Conservation (phyloP, 2,888 invertebrate species). For the Malacosoma neustria region DNA sequence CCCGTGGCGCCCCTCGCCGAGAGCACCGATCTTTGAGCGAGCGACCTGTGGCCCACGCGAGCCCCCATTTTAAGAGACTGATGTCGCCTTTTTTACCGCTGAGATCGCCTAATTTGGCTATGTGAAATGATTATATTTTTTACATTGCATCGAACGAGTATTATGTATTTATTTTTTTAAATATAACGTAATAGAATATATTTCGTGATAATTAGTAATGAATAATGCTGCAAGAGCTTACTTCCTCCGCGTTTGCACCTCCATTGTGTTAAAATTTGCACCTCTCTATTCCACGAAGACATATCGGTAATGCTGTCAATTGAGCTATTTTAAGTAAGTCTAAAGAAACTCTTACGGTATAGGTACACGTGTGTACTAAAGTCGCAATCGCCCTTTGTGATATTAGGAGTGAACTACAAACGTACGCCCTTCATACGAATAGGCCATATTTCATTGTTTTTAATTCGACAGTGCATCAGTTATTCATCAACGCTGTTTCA, state of each 20-base stretch:
- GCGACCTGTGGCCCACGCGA: slow-evolving; percentile 5
- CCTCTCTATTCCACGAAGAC: slow-evolving; percentile 34
- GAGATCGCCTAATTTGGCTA: slow-evolving; percentile 15
- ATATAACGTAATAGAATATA: slow-evolving; percentile 26
- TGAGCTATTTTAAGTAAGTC: slow-evolving; percentile 36
- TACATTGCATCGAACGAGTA: slow-evolving; percentile 43
- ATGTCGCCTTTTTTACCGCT: slow-evolving; percentile 22
- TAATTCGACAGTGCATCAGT: slow-evolving; percentile 28
- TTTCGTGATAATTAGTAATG: slow-evolving; percentile 24
- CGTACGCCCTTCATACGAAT: slow-evolving; percentile 41
- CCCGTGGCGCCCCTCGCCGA: slow-evolving; percentile 26
- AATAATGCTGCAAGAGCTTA: background rate
- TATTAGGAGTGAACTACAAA: slow-evolving; percentile 63
- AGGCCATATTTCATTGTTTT: slow-evolving; percentile 66
- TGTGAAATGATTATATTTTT: slow-evolving; percentile 19
- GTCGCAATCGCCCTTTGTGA: slow-evolving; percentile 64
- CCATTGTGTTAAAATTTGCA: background rate
- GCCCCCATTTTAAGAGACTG: slow-evolving; percentile 27
- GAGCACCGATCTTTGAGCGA: slow-evolving; percentile 25
- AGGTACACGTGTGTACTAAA: slow-evolving; percentile 24
- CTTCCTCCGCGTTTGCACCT: background rate
- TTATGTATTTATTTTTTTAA: slow-evolving; percentile 58
- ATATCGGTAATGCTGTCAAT: slow-evolving; percentile 44
- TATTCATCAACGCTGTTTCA: slow-evolving; percentile 51
- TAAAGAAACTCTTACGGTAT: too few relatives aligned